Evolutionary conservation across 2,888 invertebrate genomes (phyloP).

Genomic region (Hydriomena furcata): DNA sequence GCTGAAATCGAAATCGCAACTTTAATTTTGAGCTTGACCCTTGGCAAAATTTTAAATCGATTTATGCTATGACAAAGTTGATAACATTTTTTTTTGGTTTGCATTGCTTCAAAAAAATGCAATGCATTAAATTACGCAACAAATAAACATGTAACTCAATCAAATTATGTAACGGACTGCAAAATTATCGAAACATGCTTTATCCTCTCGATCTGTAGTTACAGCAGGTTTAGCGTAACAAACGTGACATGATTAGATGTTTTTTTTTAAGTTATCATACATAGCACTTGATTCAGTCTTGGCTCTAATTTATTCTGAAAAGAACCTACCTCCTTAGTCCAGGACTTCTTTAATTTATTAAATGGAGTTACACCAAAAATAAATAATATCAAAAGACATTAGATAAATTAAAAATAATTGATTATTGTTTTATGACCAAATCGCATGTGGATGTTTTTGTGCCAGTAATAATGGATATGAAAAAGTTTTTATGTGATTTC

Average conservation of each 20-base stretch:
- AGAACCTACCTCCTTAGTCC: slow-evolving; percentile 21
- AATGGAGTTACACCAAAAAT: too few species aligned
- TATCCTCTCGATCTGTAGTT: slow-evolving; percentile 39
- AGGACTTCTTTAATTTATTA: too few species aligned
- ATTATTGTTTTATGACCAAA: slow-evolving; percentile 18
- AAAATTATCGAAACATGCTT: slow-evolving; percentile 40
- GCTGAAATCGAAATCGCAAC: too few species aligned
- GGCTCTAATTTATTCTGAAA: slow-evolving; percentile 15
- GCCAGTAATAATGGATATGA: slow-evolving; percentile 43
- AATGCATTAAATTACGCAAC: slow-evolving; percentile 7
- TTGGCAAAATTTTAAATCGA: too few species aligned
- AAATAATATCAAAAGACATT: slow-evolving; percentile 9
- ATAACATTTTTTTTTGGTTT: too few species aligned
- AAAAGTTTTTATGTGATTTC: slow-evolving; percentile 40
- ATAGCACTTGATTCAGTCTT: slow-evolving; percentile 20
- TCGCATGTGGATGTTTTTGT: slow-evolving; percentile 24
- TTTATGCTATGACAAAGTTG: too few species aligned
- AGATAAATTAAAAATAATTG: slow-evolving; percentile 22
- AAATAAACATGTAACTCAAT: too few species aligned
- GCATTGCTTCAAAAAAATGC: slow-evolving; percentile 1
- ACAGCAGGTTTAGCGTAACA: slow-evolving; percentile 35
- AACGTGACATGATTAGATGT: slow-evolving; percentile 64
- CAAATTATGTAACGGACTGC: slow-evolving; percentile 37
- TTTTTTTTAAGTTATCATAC: slow-evolving; percentile 4
- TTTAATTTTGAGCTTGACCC: too few species aligned